phyloP scores from a whole-genome alignment of 1,140 invertebrate species.

The Nebria ingens region DNA sequence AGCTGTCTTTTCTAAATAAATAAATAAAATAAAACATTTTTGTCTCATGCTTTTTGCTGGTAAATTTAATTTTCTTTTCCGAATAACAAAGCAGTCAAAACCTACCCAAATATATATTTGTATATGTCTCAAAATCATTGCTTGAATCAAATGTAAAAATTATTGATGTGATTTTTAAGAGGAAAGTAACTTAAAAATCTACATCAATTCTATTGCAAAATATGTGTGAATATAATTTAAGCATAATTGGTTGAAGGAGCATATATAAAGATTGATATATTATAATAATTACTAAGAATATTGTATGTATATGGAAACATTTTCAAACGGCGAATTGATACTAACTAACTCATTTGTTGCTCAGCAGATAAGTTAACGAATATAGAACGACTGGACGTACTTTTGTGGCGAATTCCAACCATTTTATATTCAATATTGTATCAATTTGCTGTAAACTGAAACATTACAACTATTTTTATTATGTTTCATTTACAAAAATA shows the following conservation, averaged over 20 bases:
- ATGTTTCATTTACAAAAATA: no score
- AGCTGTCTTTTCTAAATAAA: background rate
- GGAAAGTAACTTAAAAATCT: slow-evolving; percentile 4
- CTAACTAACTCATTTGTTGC: no score
- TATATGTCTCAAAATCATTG: slow-evolving; percentile 3
- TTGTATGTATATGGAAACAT: background rate
- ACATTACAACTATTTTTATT: no score
- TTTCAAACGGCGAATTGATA: no score
- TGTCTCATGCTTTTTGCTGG: background rate
- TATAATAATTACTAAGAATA: background rate
- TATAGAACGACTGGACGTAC: no score
- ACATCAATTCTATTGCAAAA: background rate
- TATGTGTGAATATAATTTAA: slow-evolving; percentile 7
- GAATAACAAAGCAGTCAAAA: background rate
- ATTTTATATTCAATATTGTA: no score
- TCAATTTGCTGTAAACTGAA: no score
- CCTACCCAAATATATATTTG: background rate
- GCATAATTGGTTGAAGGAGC: background rate
- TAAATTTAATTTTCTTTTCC: background rate
- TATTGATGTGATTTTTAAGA: background rate
- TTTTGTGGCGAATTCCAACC: no score
- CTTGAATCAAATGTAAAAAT: background rate
- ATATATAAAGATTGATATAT: background rate
- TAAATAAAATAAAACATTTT: background rate
- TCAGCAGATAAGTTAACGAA: no score